Percentiles rank a stretch among this genome's conserved stretches.
Evolutionary conservation across 2,888 invertebrate genomes (phyloP).

Genomic region (Cactoblastis cactorum): DNA sequence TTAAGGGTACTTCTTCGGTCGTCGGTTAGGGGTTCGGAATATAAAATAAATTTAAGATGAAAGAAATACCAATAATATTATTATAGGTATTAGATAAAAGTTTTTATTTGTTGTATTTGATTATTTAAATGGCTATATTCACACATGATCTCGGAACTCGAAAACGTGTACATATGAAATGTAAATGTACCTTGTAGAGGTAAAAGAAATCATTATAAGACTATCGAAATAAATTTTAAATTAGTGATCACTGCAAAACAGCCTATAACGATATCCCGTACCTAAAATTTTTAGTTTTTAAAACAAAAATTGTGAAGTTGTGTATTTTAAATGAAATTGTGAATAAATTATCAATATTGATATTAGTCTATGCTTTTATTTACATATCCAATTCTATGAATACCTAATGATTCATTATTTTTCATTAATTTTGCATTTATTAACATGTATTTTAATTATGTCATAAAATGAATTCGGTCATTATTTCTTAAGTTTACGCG

Average conservation of each 20-base stretch:
- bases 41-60: too few species aligned
- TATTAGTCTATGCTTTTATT: conserved; percentile 55
- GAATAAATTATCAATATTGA: conserved; percentile 80
- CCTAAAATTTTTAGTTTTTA: conserved; percentile 76
- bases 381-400: too few species aligned
- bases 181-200: conserved; percentile 68
- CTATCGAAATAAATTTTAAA: conserved; percentile 59
- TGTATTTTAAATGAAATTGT: conserved; percentile 80
- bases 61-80: too few species aligned
- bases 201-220: conserved; percentile 51
- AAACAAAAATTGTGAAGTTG: conserved; percentile 77
- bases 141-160: conserved; percentile 43
- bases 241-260: conserved; percentile 66
- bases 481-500: too few species aligned
- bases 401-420: too few species aligned
- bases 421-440: too few species aligned
- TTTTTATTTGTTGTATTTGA: too few species aligned
- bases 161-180: conserved; percentile 64
- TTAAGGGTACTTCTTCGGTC: too few species aligned
- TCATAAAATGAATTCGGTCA: too few species aligned
- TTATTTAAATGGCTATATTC: conserved; percentile 27
- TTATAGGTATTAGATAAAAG: too few species aligned
- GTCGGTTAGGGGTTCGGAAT: too few species aligned
- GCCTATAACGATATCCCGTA: conserved; percentile 71
- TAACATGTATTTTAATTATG: too few species aligned